Base-by-base conservation (phyloP, 2,888 invertebrate genomes). In the Acheta domesticus region DNA sequence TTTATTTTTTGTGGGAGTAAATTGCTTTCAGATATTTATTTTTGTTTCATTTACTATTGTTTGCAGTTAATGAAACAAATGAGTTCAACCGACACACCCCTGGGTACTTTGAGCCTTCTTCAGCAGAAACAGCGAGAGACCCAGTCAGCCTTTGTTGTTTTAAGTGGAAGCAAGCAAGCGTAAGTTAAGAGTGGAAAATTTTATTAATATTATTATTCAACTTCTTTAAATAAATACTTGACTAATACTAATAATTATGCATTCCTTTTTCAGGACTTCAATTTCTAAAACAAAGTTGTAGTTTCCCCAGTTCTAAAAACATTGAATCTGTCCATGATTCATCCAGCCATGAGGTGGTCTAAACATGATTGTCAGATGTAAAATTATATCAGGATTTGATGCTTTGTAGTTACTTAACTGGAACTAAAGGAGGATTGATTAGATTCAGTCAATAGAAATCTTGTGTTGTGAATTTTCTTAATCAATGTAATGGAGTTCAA, bases 21-120 rank as follows among this genome's bases (percentile, higher is more conserved):
- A 75, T 11, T 14, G 14, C 16, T 75, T 75, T 16, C 11, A 19
- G 14, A 50, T 79, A 82, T 77, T 81, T 79, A 77, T 79, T 77
- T 78, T 77, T 75, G 78, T 81, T 82, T 78, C 78, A 83, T 86
- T 75, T 36, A 36, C 8, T 8, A 36, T 36, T 36, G 36, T 36
- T 83, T 83, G n/a, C 86, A 94, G 92, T 87, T 98, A 84, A 96
- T 98, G 96, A 96, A 96, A 87, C 95, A 96, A 85, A 98, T 98
- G 97, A 97, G 96, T 84, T 97, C 97, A 3, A 97, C 97, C 19
- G 98, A 99, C 87, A 99, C 99, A 0, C 99, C 99, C 0, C 89
- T 99, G 80, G 95, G 96, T 84, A 99, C 99, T 2, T 90, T 99
- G 80, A 95, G 94, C 85, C 93, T 99, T 91, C 88, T 99, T 84